Evolutionary conservation across 2,113 vertebrate genomes (phyloP).

Genomic region (Aviceda subcristata): DNA sequence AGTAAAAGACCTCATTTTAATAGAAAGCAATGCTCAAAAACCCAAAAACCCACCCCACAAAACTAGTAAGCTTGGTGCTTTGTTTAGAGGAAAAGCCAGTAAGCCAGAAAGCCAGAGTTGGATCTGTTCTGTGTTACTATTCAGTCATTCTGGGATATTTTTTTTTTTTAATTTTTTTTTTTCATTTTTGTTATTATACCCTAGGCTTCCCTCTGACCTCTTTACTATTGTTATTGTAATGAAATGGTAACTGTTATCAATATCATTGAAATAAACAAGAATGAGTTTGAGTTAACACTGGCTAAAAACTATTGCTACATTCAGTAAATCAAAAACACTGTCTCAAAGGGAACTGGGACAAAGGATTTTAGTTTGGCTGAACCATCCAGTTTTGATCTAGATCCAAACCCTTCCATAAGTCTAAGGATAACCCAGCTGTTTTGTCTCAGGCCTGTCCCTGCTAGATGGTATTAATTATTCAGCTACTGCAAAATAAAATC

Average conservation of each 20-base stretch:
- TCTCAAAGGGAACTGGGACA: not conserved
- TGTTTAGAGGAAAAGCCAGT: not conserved
- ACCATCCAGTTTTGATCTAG: not conserved
- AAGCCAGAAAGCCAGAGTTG: not conserved
- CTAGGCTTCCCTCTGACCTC: not conserved
- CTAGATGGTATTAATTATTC: not conserved
- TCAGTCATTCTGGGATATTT: not conserved
- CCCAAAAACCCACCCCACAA: not conserved
- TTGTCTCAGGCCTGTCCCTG: not conserved
- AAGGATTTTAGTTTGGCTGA: not conserved
- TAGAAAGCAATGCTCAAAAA: not conserved
- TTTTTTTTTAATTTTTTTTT: not conserved
- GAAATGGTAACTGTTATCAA: not conserved
- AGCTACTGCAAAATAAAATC: not conserved
- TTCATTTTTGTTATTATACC: not conserved
- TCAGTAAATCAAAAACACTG: not conserved
- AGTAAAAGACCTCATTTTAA: not conserved
- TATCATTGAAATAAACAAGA: not conserved
- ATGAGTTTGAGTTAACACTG: not conserved
- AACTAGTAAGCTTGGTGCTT: not conserved
- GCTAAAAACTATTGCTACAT: not conserved
- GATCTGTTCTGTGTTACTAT: not conserved
- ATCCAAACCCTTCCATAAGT: not conserved
- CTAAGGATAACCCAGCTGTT: not conserved
- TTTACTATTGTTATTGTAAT: not conserved